phyloP scores from a whole-genome alignment of 2,888 invertebrate species.

The Lissonota sp. region DNA sequence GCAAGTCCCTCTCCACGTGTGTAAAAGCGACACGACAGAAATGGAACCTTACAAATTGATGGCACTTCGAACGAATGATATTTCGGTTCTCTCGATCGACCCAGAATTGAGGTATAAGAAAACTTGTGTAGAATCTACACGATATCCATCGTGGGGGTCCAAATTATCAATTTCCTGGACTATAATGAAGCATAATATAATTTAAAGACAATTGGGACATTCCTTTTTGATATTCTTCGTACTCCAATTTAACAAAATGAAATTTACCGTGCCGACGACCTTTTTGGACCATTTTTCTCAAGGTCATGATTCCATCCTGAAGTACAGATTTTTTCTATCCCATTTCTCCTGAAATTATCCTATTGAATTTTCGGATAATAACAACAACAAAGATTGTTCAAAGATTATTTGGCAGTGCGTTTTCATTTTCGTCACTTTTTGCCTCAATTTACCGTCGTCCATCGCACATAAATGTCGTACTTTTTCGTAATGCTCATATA shows the following conservation, averaged over 20 bases:
- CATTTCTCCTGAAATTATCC: no score
- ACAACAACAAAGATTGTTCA: no score
- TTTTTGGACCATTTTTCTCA: no score
- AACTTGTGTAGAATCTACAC: neutral
- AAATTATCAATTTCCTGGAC: neutral
- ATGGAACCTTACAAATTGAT: neutral
- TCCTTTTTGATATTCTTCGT: no score
- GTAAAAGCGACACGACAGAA: neutral
- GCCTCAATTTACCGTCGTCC: neutral
- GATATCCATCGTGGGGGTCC: neutral
- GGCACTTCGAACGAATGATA: neutral
- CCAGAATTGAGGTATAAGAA: neutral
- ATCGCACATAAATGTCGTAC: conserved; percentile 29
- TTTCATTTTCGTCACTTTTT: neutral
- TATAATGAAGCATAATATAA: neutral
- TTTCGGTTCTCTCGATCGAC: conserved; percentile 1
- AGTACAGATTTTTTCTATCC: no score
- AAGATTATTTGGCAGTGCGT: no score
- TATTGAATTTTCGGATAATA: no score
- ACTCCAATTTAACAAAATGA: no score
- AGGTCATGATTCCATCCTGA: no score
- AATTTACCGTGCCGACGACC: no score
- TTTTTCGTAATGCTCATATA: conserved; percentile 22
- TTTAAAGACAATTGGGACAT: no score
- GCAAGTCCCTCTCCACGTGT: neutral